These are phyloP conservation scores for Oriolus oriolus DNA, from an alignment of 2,113 vertebrate genomes.

Conservation along the genomic window DNA sequence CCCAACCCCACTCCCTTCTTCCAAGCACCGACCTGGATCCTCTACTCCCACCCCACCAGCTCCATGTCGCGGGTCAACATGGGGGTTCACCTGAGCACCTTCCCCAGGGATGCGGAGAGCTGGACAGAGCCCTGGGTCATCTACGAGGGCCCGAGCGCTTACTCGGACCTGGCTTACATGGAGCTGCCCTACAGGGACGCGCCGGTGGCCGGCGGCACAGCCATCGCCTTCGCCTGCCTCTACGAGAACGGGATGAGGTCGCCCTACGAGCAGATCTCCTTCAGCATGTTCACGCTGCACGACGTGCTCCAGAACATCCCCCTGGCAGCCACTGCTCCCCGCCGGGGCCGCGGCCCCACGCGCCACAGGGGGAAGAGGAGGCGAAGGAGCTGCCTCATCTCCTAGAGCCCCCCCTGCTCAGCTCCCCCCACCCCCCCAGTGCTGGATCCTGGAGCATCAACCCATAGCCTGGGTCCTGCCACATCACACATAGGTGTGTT, in stretches of 20 bases:
- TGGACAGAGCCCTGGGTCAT: slow-evolving; percentile 93
- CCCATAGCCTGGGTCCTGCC: background rate
- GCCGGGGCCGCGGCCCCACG: fast-evolving
- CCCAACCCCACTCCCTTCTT: background rate
- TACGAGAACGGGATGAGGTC: slow-evolving; percentile 84
- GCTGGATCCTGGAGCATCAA: background rate
- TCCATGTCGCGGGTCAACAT: slow-evolving; percentile 78
- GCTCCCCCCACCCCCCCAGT: fast-evolving
- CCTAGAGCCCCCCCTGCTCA: background rate
- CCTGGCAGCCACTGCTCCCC: background rate
- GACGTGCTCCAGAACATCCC: slow-evolving; percentile 87
- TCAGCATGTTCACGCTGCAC: slow-evolving; percentile 85
- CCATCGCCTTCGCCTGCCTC: slow-evolving; percentile 83
- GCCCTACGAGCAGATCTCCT: slow-evolving; percentile 90
- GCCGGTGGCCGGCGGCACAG: background rate
- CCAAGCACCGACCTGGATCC: slow-evolving; percentile 83
- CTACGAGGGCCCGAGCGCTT: slow-evolving; percentile 89
- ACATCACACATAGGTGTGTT: fast-evolving
- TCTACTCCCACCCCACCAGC: slow-evolving; percentile 88
- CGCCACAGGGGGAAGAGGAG: fast-evolving
- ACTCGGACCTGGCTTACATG: slow-evolving; percentile 88
- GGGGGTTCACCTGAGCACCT: slow-evolving; percentile 84
- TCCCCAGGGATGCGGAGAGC: slow-evolving; percentile 83
- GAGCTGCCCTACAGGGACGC: slow-evolving; percentile 66
- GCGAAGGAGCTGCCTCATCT: background rate